These are phyloP conservation scores for Ciconia nigra DNA, from an alignment of 2,797 vertebrate species.

Conservation along the genomic window DNA sequence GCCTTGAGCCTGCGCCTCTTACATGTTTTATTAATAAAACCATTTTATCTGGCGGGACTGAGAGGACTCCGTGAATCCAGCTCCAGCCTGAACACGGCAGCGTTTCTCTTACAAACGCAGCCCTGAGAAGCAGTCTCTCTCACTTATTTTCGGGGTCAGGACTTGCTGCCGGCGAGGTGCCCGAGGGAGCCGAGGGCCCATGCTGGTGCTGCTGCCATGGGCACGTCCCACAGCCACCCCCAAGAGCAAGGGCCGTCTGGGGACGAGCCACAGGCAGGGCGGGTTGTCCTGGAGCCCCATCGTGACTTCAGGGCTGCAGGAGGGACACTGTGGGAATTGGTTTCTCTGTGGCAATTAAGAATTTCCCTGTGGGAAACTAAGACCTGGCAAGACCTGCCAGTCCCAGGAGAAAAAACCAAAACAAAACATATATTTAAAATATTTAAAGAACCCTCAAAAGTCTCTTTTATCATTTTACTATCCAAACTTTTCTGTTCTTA, in stretches of 20 bases:
- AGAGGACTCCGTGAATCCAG: background rate
- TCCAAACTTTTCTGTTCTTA: background rate
- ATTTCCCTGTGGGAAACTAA: background rate
- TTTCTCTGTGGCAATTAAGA: background rate
- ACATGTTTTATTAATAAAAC: background rate
- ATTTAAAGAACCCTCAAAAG: background rate
- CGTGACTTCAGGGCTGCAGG: background rate
- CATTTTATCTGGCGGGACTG: background rate
- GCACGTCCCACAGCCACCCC: background rate
- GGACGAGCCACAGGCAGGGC: background rate
- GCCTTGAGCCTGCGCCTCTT: fast-evolving
- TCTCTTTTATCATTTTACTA: background rate
- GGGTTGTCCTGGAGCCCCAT: background rate
- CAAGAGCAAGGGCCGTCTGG: fast-evolving
- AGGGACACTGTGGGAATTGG: background rate
- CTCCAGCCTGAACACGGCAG: background rate
- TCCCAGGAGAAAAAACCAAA: background rate
- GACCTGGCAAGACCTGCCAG: background rate
- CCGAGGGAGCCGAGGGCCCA: fast-evolving
- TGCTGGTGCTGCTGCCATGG: background rate
- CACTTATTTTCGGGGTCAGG: fast-evolving
- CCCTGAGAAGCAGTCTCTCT: background rate
- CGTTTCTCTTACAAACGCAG: background rate
- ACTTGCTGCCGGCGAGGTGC: background rate
- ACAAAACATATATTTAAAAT: background rate